Conservation (phyloP, 2,113 vertebrate genomes). For the Phodopus roborovskii region DNA sequence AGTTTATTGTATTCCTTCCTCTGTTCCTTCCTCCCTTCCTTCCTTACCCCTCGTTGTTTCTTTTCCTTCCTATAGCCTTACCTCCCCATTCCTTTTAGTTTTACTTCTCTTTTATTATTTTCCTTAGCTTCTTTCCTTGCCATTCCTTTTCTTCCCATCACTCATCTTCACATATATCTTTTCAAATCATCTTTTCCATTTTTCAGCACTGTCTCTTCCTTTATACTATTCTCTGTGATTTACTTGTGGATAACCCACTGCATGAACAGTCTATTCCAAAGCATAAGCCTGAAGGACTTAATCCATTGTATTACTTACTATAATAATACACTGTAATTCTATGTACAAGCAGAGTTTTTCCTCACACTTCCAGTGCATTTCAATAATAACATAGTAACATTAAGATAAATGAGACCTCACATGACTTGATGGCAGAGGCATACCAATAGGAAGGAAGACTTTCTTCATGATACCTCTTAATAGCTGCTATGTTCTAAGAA, state of each 20-base stretch:
- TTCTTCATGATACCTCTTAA: neutral
- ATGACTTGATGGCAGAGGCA: neutral
- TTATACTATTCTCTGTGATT: neutral
- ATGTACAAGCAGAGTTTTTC: neutral
- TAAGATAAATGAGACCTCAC: neutral
- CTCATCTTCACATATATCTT: neutral
- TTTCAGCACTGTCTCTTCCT: neutral
- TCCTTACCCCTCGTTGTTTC: no score
- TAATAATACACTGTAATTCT: neutral
- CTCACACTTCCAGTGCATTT: neutral
- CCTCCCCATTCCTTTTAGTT: neutral
- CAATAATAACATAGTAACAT: neutral
- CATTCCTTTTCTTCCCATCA: no score
- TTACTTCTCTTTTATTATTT: neutral
- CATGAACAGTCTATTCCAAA: neutral
- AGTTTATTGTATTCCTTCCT: neutral
- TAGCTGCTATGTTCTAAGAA: neutral
- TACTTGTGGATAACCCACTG: neutral
- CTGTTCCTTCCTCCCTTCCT: neutral
- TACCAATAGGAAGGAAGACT: neutral
- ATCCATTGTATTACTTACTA: neutral
- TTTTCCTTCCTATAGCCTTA: accelerated
- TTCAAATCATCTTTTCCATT: neutral
- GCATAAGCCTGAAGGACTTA: neutral
- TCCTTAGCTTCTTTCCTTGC: neutral